Evolutionary conservation across 2,797 vertebrate genomes (phyloP).

Genomic region (Gallinago stenura): DNA sequence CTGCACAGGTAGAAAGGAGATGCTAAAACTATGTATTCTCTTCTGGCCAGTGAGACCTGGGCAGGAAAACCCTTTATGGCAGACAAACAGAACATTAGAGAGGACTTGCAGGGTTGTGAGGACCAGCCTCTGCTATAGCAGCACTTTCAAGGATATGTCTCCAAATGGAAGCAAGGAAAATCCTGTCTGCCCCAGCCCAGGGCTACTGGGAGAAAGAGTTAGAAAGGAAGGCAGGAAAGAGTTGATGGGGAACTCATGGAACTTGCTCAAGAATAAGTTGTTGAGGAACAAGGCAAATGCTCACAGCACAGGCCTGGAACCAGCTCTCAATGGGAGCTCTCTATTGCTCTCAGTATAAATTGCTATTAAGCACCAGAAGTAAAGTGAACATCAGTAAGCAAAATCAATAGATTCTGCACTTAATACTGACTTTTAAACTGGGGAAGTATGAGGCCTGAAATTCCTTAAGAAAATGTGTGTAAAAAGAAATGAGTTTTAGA

Average conservation of each 20-base stretch:
- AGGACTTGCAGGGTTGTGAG: not conserved
- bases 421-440: not conserved
- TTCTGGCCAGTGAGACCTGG: not conserved
- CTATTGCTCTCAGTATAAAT: not conserved
- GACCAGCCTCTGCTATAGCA: not conserved
- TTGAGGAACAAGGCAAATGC: not conserved
- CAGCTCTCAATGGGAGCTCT: accelerated
- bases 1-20: not conserved
- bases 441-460: not conserved
- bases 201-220: not conserved
- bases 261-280: not conserved
- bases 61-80: not conserved
- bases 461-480: not conserved
- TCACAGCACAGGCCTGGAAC: not conserved
- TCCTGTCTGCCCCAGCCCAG: not conserved
- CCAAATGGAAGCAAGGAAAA: not conserved
- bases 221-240: not conserved
- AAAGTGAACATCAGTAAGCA: not conserved
- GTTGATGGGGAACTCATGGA: not conserved
- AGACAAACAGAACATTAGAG: not conserved
- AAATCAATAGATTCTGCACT: not conserved
- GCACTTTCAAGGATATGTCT: not conserved
- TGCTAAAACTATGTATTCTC: not conserved
- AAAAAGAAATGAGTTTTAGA: not conserved
- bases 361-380: not conserved